These are phyloP conservation scores for Pseudoatta argentina DNA, from an alignment of 1,140 invertebrate species.

Conservation along the genomic window DNA sequence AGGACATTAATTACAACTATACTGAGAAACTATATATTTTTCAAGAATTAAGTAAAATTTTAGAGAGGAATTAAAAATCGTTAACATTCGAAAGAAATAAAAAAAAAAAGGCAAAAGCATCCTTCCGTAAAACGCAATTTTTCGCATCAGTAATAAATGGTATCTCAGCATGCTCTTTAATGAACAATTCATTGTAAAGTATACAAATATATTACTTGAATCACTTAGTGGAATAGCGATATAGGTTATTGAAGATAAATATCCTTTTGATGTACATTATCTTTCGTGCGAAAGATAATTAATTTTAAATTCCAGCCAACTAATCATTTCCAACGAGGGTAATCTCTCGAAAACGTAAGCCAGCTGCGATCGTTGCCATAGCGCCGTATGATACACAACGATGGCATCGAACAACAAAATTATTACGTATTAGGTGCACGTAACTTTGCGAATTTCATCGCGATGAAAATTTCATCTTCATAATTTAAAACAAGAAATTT, in stretches of 20 bases:
- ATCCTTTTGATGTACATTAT: conserved; percentile 7
- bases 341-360: conserved; percentile 6
- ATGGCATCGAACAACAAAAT: conserved; percentile 14
- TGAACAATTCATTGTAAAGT: conserved; percentile 8
- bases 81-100: not conserved
- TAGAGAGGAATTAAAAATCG: not conserved
- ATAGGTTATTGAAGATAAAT: conserved; percentile 14
- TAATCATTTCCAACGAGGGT: not conserved
- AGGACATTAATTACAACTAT: conserved; percentile 24
- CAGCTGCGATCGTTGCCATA: not conserved
- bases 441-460: conserved; percentile 23
- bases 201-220: not conserved
- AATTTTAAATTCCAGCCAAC: not conserved
- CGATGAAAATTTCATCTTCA: not conserved
- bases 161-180: not conserved
- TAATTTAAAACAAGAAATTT: conserved; percentile 65
- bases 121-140: not conserved
- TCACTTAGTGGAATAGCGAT: conserved; percentile 6
- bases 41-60: not conserved
- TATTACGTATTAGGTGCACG: conserved; percentile 3
- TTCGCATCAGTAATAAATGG: not conserved
- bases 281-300: conserved; percentile 6
- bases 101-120: not conserved
- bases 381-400: not conserved
- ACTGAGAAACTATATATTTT: not conserved